Evolutionary conservation across 2,888 invertebrate genomes (phyloP), one percentile per base, ranked within the genome.

Genomic region (Carcina quercana): DNA sequence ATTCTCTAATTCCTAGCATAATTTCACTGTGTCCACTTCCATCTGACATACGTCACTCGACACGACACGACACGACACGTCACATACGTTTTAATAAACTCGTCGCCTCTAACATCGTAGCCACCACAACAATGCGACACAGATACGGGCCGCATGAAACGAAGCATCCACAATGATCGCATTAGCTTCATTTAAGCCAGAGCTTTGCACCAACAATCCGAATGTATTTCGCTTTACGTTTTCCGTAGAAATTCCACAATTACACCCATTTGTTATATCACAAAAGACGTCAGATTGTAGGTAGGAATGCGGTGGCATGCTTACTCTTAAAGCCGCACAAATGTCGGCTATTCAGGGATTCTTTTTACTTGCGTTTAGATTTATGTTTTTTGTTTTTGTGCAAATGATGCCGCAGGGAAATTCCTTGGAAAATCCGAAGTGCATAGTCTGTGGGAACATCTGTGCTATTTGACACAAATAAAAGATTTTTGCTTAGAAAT

Each of bases 241-340:
- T 44, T 43, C 25, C 31, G 34, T 24, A 42, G 40, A 53, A 47
- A 47, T 42, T 38, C n/a, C 34, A 34, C 40, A 50, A 47, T 53
- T 46, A 43, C 40, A 25, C 22, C 43, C 47, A 53, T 59, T 55
- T 55, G 47, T 55, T 51, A 47, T 39, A 25, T 34, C 37, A 45
- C 43, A 50, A 52, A 54, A 53, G 47, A 37, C 46, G 45, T 45
- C 49, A 45, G 43, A 39, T 41, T 41, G 38, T 44, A 5, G 3
- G 25, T 21, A n/a, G 13, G 26, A 10, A 15, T 22, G 15, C 11
- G 20, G 8, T 21, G 6, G 15, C 19, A 37, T 40, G 36, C 38
- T 40, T 43, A 32, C n/a, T n/a, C 28, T 21, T 28, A 3, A 37
- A 20, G 34, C 25, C 6, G 17, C 28, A 32, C 27, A 30, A 37